Evolutionary conservation across 2,888 invertebrate species (phyloP).

Genomic region (Galerucella pusilla): DNA sequence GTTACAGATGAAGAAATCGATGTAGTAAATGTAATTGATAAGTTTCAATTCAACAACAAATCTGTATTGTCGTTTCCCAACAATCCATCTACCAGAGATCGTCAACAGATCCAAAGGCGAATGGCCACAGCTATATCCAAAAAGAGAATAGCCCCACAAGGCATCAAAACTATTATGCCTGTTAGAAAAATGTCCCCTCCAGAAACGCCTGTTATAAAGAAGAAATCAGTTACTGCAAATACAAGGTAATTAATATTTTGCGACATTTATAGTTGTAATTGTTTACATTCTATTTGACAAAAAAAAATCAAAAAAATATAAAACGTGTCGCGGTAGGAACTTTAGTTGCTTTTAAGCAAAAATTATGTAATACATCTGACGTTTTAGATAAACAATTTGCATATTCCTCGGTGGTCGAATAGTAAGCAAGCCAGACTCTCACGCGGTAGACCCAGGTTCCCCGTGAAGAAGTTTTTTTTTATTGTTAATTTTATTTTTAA

Average conservation of each 20-base stretch:
- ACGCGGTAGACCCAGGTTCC: no score
- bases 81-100: constrained; percentile 76
- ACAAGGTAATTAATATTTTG: constrained; percentile 50
- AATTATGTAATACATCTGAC: no score
- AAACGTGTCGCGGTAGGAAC: no score
- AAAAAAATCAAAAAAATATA: no score
- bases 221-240: constrained; percentile 50
- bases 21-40: constrained; percentile 78
- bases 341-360: no score
- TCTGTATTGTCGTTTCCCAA: constrained; percentile 70
- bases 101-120: constrained; percentile 73
- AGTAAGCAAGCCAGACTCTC: no score
- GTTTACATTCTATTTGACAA: no score
- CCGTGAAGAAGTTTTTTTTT: no score
- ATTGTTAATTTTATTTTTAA: no score
- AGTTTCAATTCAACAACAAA: constrained; percentile 46
- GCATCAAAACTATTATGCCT: constrained; percentile 56
- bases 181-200: constrained; percentile 42
- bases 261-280: no score
- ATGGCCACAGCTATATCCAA: constrained; percentile 70
- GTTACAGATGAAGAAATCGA: constrained; percentile 85
- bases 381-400: no score
- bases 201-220: constrained; percentile 22
- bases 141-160: constrained; percentile 49
- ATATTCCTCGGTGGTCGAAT: no score